Evolutionary conservation across 2,113 vertebrate genomes (phyloP), one percentile per base, ranked within the genome.

Genomic region (Carlito syrichta): DNA sequence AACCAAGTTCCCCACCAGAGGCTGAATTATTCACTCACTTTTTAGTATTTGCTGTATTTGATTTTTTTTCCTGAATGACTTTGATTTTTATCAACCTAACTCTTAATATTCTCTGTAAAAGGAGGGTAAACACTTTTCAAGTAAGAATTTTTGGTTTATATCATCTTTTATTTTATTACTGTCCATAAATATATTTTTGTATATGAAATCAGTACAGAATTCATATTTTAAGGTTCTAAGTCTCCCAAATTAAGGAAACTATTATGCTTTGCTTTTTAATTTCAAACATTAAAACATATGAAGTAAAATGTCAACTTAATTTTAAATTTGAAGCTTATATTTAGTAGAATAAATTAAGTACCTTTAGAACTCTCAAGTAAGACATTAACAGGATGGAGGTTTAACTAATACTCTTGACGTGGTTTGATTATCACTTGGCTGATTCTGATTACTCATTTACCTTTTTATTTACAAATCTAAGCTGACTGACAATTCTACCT

Each of bases 281-380:
- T 94, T 97, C 79, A 98, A 95, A 98, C 98, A 99, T 98, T 98
- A 98, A 98, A 98, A 98, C 97, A 98, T 97, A 97, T 98, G 89
- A 97, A 90, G 95, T 60, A 96, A 98, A 82, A 35, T 10, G 9
- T 13, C 68, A 78, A 58, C 14, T 93, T 87, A 19, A 97, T 96
- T 98, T 95, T 98, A 96, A 98, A 97, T 98, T 97, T 91, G 81
- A 95, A 74, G 62, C 77, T 82, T 92, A 87, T 95, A 94, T 82
- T 96, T 50, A 86, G 43, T 60, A 92, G 85, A 92, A 97, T 91
- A 83, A 89, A 87, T 92, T 38, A 78, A 54, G 43, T 54, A 56
- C 11, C 25, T 45, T 96, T 52, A 69, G 79, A 73, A 89, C 66
- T 69, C 25, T 91, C 93, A 97, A 96, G 96, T 96, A 79, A 98